Percentiles rank a stretch among this genome's conserved stretches.
Evolutionary conservation across 2,888 invertebrate genomes (phyloP).

Genomic region (Crossocerus cetratus): DNA sequence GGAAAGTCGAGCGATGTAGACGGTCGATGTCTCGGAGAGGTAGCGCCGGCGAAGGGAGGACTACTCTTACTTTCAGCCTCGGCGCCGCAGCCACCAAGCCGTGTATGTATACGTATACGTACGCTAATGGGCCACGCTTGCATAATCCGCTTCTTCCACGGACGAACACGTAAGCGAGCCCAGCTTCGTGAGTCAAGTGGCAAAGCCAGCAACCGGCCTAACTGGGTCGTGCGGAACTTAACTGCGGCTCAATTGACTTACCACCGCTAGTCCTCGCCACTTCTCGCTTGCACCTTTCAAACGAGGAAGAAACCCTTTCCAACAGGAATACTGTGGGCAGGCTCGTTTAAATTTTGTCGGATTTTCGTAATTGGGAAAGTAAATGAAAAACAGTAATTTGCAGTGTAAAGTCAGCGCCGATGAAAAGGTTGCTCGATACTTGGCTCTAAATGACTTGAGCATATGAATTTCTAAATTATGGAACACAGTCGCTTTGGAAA

Average conservation of each 20-base stretch:
- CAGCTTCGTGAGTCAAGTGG: constrained; percentile 59
- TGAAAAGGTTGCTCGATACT: too few relatives aligned
- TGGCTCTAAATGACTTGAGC: too few relatives aligned
- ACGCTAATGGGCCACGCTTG: constrained; percentile 64
- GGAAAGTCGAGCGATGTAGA: constrained; percentile 5
- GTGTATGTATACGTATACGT: constrained; percentile 42
- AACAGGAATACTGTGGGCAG: too few relatives aligned
- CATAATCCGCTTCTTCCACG: constrained; percentile 54
- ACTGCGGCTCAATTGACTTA: constrained; percentile 33
- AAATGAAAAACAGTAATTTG: too few relatives aligned
- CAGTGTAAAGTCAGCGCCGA: too few relatives aligned
- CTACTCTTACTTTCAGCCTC: constrained; percentile 73
- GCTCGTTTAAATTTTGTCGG: too few relatives aligned
- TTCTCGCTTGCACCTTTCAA: too few relatives aligned
- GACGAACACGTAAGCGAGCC: constrained; percentile 56
- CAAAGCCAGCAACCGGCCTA: constrained; percentile 46
- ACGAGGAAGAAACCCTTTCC: too few relatives aligned
- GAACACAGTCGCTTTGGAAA: too few relatives aligned
- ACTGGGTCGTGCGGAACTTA: constrained; percentile 53
- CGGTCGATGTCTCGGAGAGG: too few relatives aligned
- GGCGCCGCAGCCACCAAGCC: constrained; percentile 51
- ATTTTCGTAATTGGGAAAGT: too few relatives aligned
- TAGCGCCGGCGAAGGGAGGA: constrained; percentile 53
- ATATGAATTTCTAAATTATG: too few relatives aligned
- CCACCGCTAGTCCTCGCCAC: constrained; percentile 1